Base-by-base conservation (phyloP, 1,140 invertebrate genomes). In the Hycleus cichorii region DNA sequence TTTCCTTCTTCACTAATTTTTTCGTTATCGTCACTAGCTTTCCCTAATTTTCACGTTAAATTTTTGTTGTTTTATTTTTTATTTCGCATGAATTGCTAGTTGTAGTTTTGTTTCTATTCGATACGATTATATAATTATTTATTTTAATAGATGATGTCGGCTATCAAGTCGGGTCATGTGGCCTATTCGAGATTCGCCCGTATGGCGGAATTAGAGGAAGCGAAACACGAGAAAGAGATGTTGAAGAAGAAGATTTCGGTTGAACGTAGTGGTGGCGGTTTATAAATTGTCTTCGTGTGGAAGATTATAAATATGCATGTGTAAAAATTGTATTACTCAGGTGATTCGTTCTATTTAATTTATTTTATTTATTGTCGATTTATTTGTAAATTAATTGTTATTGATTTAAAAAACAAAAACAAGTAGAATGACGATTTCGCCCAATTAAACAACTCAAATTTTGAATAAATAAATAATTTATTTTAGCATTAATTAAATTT, bases 151-250 rank as follows among this genome's bases (percentile, higher is more conserved):
- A 91, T 97, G 87, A 97, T 97, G 93, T 93, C 91, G 4, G 91
- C 92, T n/a, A 89, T 97, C 60, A 97, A 96, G 72, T 92, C 89
- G 6, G 95, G 95, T 24, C 86, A 90, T 65, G 87, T 97, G 43
- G 85, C 87, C 4, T 91, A 95, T 72, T 96, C 91, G 24, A 78
- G 94, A 58, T 95, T 97, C 70, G 94, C 93, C 0, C 81, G 85
- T 64, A 93, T 95, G 82, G 91, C 91, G 0, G 90, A 96, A 72
- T 81, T 93, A 79, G 90, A 93, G 69, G 90, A 93, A 70, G 85
- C 86, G 47, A 82, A 89, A 59, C 84, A 88, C 53, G 87, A 90
- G 62, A 81, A 84, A 62, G 87, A 87, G 64, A 72, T 75, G 52
- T 73, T 88, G 25, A 89, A 85, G 69, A 87, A 85, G 72, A 84